A percentile compares a stretch with the other conserved stretches of the same genome.
These are phyloP conservation scores for Hydrolagus affinis DNA, from an alignment of 2,113 vertebrate species.

Conservation along the genomic window DNA sequence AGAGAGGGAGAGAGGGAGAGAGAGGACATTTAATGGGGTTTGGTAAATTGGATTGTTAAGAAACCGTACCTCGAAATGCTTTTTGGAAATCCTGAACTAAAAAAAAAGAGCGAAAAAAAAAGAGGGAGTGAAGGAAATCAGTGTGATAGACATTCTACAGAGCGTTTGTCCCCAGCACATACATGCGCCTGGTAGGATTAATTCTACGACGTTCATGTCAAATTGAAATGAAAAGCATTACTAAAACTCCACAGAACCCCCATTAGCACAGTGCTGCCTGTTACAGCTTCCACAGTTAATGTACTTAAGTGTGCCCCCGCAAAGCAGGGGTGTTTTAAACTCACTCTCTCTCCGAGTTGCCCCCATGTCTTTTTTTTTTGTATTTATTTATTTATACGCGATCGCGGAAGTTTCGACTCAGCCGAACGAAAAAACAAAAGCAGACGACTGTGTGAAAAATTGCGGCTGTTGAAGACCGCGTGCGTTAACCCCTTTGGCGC, in stretches of 20 bases:
- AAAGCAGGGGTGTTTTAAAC: not conserved
- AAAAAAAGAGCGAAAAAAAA: too few species aligned
- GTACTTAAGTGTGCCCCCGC: not conserved
- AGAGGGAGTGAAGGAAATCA: not conserved
- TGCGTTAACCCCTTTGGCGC: too few species aligned
- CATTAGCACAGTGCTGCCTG: not conserved
- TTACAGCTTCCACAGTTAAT: not conserved
- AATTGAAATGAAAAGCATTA: not conserved
- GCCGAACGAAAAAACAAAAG: too few species aligned
- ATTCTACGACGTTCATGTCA: conserved; percentile 13
- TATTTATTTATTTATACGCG: not conserved
- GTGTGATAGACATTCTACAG: not conserved
- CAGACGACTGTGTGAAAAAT: too few species aligned
- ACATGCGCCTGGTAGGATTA: not conserved
- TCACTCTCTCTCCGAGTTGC: not conserved
- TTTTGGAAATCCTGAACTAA: too few species aligned
- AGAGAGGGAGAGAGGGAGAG: too few species aligned
- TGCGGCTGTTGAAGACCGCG: too few species aligned
- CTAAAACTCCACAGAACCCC: not conserved
- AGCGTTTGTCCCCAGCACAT: not conserved
- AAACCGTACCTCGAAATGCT: too few species aligned
- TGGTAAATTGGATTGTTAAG: too few species aligned
- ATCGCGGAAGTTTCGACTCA: not conserved
- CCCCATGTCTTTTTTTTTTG: not conserved
- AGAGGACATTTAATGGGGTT: too few species aligned